Evolutionary conservation across 2,888 invertebrate species (phyloP).

Genomic region (Isotomurus palustris): DNA sequence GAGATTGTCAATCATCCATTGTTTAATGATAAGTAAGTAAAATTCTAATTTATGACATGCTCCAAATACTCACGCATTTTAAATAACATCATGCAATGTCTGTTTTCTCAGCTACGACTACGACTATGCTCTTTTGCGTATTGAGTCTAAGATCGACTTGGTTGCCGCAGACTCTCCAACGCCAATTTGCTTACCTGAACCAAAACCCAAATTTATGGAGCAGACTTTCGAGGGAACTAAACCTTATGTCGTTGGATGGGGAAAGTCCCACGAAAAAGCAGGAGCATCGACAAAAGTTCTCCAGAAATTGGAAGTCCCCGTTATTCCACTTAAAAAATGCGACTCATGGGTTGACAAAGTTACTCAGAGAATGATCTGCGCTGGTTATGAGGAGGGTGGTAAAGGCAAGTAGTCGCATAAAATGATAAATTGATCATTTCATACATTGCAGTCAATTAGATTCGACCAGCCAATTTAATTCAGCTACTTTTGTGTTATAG

Average conservation of each 20-base stretch:
- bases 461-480: no score
- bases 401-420: background rate
- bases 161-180: slow-evolving; percentile 30
- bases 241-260: slow-evolving; percentile 35
- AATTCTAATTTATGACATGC: no score
- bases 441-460: no score
- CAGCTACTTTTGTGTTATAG: no score
- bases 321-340: slow-evolving; percentile 23
- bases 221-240: slow-evolving; percentile 5
- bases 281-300: slow-evolving; percentile 36
- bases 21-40: slow-evolving; percentile 12
- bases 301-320: slow-evolving; percentile 37
- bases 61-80: no score
- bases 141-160: slow-evolving; percentile 36
- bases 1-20: slow-evolving; percentile 41
- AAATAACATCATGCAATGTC: background rate
- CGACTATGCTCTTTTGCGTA: slow-evolving; percentile 34
- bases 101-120: slow-evolving; percentile 31
- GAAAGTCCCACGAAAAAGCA: slow-evolving; percentile 28
- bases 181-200: slow-evolving; percentile 40
- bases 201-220: background rate
- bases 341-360: slow-evolving; percentile 13
- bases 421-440: background rate
- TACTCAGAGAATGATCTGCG: slow-evolving; percentile 34
- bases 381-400: slow-evolving; percentile 14